phyloP scores from a whole-genome alignment of 92 coral and sea anemone genomes.

The Bergia sp. region DNA sequence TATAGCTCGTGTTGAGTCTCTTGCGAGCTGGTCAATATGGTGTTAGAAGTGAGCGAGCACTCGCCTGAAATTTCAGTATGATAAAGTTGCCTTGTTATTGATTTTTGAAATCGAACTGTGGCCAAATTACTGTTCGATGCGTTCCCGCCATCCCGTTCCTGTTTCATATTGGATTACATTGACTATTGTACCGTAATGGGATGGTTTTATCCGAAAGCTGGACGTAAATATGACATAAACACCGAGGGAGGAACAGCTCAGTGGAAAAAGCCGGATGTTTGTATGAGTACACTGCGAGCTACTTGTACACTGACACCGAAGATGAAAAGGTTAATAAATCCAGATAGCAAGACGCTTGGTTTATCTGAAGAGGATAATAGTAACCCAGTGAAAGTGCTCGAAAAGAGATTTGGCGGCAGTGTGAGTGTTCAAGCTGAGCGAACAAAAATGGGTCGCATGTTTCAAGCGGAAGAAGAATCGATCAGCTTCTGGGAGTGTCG shows the following conservation, averaged over 20 bases:
- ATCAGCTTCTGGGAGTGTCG: not conserved
- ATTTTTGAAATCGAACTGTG: no score
- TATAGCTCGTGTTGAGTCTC: no score
- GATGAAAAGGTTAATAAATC: conserved; percentile 41
- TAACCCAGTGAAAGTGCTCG: conserved; percentile 42
- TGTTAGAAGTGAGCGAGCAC: no score
- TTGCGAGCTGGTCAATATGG: no score
- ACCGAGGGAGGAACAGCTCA: conserved; percentile 14
- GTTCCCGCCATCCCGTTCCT: not conserved
- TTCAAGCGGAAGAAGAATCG: conserved; percentile 35
- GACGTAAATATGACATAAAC: conserved; percentile 24
- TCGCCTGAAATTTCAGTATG: no score
- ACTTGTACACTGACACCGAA: conserved; percentile 19
- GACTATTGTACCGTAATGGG: conserved; percentile 17
- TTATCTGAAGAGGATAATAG: conserved; percentile 28
- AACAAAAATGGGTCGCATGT: conserved; percentile 51
- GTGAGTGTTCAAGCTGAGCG: conserved; percentile 53
- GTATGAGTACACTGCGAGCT: conserved; percentile 43
- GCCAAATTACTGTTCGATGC: no score
- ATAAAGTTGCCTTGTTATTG: no score
- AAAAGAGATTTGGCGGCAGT: conserved; percentile 48
- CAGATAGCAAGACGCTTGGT: conserved; percentile 36
- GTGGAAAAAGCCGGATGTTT: conserved; percentile 36
- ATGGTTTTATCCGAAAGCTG: not conserved
- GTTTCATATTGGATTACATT: conserved; percentile 4